These are phyloP conservation scores for Atta texana DNA, from an alignment of 1,140 invertebrate species.

Conservation along the genomic window DNA sequence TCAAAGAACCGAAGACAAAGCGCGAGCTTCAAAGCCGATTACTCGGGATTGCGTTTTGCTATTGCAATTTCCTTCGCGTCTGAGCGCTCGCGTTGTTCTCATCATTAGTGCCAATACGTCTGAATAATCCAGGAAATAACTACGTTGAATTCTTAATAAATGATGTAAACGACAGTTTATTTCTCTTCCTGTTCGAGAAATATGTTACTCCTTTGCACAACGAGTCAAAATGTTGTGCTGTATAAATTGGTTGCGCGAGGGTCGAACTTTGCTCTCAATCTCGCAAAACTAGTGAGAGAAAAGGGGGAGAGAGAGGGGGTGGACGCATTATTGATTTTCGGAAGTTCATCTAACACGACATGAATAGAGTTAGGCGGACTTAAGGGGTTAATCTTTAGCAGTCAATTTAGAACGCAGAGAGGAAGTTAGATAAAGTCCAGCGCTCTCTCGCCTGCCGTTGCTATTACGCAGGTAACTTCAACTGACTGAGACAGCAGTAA, in stretches of 20 bases:
- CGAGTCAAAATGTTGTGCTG: slow-evolving; percentile 27
- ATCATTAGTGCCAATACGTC: slow-evolving; percentile 71
- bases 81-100: slow-evolving; percentile 23
- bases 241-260: slow-evolving; percentile 22
- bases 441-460: slow-evolving; percentile 33
- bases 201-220: slow-evolving; percentile 8
- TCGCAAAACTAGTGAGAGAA: slow-evolving; percentile 46
- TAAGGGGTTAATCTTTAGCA: slow-evolving; percentile 72
- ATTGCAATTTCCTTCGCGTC: slow-evolving; percentile 62
- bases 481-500: slow-evolving; percentile 70
- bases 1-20: slow-evolving; percentile 71
- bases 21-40: slow-evolving; percentile 67
- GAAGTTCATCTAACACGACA: slow-evolving; percentile 58
- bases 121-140: slow-evolving; percentile 50
- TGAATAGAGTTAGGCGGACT: slow-evolving; percentile 63
- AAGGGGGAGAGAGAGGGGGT: neutral
- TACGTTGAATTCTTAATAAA: slow-evolving; percentile 50
- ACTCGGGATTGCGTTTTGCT: slow-evolving; percentile 52
- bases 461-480: slow-evolving; percentile 45
- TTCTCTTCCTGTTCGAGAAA: neutral
- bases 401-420: slow-evolving; percentile 65
- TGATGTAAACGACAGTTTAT: slow-evolving; percentile 24
- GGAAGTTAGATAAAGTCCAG: slow-evolving; percentile 73
- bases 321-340: slow-evolving; percentile 67
- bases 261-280: slow-evolving; percentile 55